Base-by-base conservation (phyloP, 2,113 vertebrate genomes). In the Podarcis muralis region DNA sequence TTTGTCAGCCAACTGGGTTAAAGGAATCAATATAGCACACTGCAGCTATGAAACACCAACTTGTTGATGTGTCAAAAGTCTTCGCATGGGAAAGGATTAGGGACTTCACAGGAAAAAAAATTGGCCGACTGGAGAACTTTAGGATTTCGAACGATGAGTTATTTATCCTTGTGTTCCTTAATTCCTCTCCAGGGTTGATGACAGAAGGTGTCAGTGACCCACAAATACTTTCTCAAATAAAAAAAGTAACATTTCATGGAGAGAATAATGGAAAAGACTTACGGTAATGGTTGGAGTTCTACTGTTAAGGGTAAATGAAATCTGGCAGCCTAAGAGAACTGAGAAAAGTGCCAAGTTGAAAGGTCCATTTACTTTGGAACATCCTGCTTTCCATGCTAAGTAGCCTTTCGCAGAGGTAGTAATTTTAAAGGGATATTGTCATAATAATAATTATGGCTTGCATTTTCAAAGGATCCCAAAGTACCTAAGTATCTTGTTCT, bases 1-100 rank as follows among this genome's bases (percentile, higher is more conserved):
- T 72, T 88, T 0, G 0, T 80, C 30, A 77, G 92, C 87, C 86
- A 92, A 85, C 30, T 53, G 86, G 86, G 22, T n/a, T 72, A 84
- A 89, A 77, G 22, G 90, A 90, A 85, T 90, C 89, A 90, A 89
- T 16, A 79, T 78, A 1, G 0, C 83, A 91, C 90, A 86, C 76
- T 86, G 87, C 5, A 13, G 89, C 90, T 93, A 75, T 90, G 88
- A 94, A 95, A 92, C 90, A 85, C 88, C 35, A 25, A 80, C 81
- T 90, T 90, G 32, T 85, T 22, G 48, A 87, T 90, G 79, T 81
- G 80, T 71, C 91, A 89, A 83, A 90, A 0, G 0, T 79, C 87
- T 84, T 57, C 30, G 2, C 48, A 81, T 90, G 92, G 27, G 88
- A 92, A 66, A 86, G 92, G 92, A 93, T 85, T 76, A 81, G 75